Percentiles rank a stretch among this genome's conserved stretches.
These are phyloP conservation scores for Himalopsyche kuldschensis DNA, from an alignment of 2,888 invertebrate genomes.

Conservation along the genomic window DNA sequence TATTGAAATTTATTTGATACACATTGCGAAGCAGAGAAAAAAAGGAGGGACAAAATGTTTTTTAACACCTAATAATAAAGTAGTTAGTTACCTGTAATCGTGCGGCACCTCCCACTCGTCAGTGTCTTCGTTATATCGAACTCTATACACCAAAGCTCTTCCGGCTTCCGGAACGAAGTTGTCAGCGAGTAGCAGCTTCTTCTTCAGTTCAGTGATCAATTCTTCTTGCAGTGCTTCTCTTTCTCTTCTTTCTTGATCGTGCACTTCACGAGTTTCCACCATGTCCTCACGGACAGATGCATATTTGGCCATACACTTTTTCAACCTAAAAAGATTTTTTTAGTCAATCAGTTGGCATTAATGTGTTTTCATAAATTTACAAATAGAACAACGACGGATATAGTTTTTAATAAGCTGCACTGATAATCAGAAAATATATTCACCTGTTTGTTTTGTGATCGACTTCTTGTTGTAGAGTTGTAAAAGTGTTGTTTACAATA, in stretches of 20 bases:
- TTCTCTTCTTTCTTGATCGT: conserved; percentile 89
- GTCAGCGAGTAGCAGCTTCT: conserved; percentile 85
- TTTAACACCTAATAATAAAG: too few relatives aligned
- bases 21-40: too few relatives aligned
- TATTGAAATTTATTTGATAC: too few relatives aligned
- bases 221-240: conserved; percentile 90
- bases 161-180: conserved; percentile 78
- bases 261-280: conserved; percentile 70
- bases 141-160: conserved; percentile 46
- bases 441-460: conserved; percentile 86
- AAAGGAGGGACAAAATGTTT: too few relatives aligned
- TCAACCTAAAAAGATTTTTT: conserved; percentile 67
- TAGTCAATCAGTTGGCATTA: neutral
- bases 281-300: conserved; percentile 60
- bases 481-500: conserved; percentile 88
- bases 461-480: conserved; percentile 92
- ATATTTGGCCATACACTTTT: conserved; percentile 85
- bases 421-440: neutral
- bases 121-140: conserved; percentile 49
- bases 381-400: too few relatives aligned
- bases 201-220: conserved; percentile 85
- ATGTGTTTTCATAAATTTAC: too few relatives aligned
- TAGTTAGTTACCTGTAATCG: conserved; percentile 39
- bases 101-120: conserved; percentile 49
- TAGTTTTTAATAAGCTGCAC: neutral